Evolutionary conservation across 2,113 vertebrate species (phyloP).

Genomic region (Sciurus niger): DNA sequence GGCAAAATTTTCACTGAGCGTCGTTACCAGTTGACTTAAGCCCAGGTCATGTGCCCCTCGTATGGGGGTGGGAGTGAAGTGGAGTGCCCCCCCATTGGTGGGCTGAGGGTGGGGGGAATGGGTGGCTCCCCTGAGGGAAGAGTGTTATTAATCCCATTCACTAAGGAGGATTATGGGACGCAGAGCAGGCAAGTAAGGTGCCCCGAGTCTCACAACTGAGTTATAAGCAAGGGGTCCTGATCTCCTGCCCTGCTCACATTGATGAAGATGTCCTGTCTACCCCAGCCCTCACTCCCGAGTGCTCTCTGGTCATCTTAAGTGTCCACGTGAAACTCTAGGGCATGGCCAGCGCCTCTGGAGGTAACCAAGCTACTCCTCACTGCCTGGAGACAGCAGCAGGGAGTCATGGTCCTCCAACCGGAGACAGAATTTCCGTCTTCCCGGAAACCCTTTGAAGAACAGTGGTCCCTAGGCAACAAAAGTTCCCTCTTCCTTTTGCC

Average conservation of each 20-base stretch:
- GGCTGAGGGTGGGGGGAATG: background rate
- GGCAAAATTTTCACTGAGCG: background rate
- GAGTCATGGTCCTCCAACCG: rapidly evolving
- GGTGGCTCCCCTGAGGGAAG: background rate
- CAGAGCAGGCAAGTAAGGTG: background rate
- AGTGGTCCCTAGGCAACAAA: background rate
- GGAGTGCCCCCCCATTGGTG: background rate
- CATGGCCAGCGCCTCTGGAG: background rate
- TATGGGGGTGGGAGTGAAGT: background rate
- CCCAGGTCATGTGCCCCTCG: background rate
- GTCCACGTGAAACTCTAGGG: background rate
- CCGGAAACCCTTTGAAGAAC: background rate
- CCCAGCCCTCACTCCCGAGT: background rate
- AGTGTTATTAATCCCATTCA: no score
- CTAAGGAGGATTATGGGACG: background rate
- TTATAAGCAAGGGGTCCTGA: no score
- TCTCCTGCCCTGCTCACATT: no score
- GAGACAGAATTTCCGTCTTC: background rate
- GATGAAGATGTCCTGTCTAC: background rate
- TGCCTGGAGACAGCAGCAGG: background rate
- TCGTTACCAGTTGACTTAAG: background rate
- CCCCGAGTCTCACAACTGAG: background rate
- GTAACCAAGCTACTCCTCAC: background rate
- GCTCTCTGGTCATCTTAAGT: background rate
- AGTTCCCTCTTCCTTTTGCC: background rate